Conservation (phyloP, 1,140 invertebrate species). For the Calliphora vicina region DNA sequence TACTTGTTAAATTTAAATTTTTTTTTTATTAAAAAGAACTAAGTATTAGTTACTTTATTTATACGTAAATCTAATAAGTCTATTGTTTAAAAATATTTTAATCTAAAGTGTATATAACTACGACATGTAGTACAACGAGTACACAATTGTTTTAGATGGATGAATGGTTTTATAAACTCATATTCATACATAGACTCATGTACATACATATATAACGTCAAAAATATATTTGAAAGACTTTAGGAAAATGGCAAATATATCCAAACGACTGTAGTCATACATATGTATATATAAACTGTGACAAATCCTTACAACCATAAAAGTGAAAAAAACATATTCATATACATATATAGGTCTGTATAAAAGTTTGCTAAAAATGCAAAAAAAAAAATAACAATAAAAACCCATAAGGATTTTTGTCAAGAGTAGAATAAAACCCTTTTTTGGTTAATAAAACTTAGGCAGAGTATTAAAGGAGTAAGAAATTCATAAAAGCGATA, state of each 20-base stretch:
- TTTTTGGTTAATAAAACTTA: background rate
- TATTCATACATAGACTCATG: background rate
- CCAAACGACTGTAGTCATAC: background rate
- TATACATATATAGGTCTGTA: background rate
- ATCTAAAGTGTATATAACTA: constrained; percentile 10
- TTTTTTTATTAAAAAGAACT: too few species aligned
- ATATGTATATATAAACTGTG: background rate
- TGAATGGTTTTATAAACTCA: background rate
- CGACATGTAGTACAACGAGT: background rate
- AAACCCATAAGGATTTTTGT: background rate
- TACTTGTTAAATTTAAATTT: too few species aligned
- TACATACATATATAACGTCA: background rate
- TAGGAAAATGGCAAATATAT: too few species aligned
- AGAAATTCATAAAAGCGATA: too few species aligned
- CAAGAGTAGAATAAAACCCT: background rate
- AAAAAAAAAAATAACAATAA: background rate
- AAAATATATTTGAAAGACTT: background rate
- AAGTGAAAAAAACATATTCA: background rate
- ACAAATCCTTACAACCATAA: background rate
- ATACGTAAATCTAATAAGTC: constrained; percentile 9
- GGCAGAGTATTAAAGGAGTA: too few species aligned
- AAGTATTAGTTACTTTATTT: background rate
- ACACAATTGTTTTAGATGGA: background rate
- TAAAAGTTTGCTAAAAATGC: background rate
- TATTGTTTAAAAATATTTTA: constrained; percentile 17